These are phyloP conservation scores for Anoplius nigerrimus DNA, from an alignment of 2,888 invertebrate species.

Conservation along the genomic window DNA sequence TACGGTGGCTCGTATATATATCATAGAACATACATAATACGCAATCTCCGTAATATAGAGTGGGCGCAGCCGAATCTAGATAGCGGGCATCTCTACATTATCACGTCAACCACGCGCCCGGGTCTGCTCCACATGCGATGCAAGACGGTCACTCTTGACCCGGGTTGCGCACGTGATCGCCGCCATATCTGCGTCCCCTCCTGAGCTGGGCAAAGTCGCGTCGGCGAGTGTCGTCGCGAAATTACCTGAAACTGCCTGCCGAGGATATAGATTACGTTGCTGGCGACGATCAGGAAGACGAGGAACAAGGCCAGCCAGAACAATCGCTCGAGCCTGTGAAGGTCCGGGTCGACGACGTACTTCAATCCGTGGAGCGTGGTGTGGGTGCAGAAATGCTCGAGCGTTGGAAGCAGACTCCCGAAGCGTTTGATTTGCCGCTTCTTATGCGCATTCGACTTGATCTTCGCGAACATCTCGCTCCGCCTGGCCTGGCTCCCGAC, in stretches of 20 bases:
- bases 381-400: conserved; percentile 35
- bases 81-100: no score
- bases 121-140: no score
- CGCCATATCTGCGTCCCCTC: no score
- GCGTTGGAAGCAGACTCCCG: neutral
- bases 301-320: conserved; percentile 59
- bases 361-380: conserved; percentile 45
- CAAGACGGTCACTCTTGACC: no score
- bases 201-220: no score
- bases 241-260: conserved; percentile 42
- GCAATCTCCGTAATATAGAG: no score
- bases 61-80: no score
- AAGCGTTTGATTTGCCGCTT: conserved; percentile 18
- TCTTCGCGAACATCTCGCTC: conserved; percentile 12
- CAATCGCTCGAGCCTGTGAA: conserved; percentile 46
- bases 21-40: no score
- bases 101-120: no score
- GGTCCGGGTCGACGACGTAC: conserved; percentile 43
- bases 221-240: neutral
- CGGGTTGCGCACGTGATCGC: no score
- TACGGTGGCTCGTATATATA: no score
- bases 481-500: conserved; percentile 11
- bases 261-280: conserved; percentile 37
- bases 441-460: conserved; percentile 19
- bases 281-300: conserved; percentile 48